phyloP scores from a whole-genome alignment of 2,888 invertebrate species.

The Bombyx huttoni region DNA sequence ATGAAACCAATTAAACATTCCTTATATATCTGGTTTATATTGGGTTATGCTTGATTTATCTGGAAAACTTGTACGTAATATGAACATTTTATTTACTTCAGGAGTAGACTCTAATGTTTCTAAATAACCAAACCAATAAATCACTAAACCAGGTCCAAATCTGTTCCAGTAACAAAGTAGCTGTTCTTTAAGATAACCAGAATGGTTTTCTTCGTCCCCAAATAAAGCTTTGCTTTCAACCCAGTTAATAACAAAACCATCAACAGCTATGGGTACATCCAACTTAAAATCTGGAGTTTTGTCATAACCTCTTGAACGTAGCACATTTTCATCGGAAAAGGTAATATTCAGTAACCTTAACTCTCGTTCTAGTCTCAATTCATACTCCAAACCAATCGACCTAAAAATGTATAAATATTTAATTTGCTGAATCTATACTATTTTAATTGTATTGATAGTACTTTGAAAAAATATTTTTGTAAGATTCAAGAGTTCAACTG shows the following conservation, averaged over 20 bases:
- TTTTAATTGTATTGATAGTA: not conserved
- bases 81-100: slow-evolving; percentile 75
- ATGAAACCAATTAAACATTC: too few relatives aligned
- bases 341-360: slow-evolving; percentile 61
- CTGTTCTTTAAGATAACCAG: slow-evolving; percentile 86
- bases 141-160: slow-evolving; percentile 94
- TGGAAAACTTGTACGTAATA: slow-evolving; percentile 70
- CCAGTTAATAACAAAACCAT: slow-evolving; percentile 92
- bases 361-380: slow-evolving; percentile 78
- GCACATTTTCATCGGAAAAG: slow-evolving; percentile 81
- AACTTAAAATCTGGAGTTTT: slow-evolving; percentile 96
- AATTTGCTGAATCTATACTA: not conserved
- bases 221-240: slow-evolving; percentile 97
- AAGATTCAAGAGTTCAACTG: not conserved
- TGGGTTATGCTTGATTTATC: slow-evolving; percentile 56
- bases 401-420: slow-evolving; percentile 45
- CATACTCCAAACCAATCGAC: slow-evolving; percentile 89
- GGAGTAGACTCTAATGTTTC: slow-evolving; percentile 78
- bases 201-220: slow-evolving; percentile 87
- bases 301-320: slow-evolving; percentile 88
- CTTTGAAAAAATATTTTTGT: not conserved
- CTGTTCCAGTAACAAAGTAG: slow-evolving; percentile 92
- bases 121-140: slow-evolving; percentile 95
- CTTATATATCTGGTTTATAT: slow-evolving; percentile 40
- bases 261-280: slow-evolving; percentile 88